Base-by-base conservation (phyloP, 1,140 invertebrate genomes). In the Physella acuta region DNA sequence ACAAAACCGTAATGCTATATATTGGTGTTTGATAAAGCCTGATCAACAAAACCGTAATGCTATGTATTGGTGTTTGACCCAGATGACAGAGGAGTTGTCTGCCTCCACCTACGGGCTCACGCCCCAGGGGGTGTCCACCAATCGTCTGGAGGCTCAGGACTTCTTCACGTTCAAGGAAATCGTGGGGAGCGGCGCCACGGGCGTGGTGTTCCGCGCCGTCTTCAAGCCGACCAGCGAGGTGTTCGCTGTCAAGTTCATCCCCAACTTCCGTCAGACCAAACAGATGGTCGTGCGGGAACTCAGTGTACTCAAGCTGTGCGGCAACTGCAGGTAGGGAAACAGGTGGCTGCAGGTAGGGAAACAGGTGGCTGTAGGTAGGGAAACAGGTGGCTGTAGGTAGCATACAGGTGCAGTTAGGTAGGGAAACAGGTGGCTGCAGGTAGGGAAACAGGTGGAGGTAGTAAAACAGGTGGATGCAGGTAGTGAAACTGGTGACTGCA, bases 151-250 rank as follows among this genome's bases (percentile, higher is more conserved):
- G 24, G 64, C 64, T 17, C 51, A 66, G 37, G 64, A 66, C 28
- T 66, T 66, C 26, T 66, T 66, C 26, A 30, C 34, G 31, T 66
- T 66, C 34, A 55, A 56, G 34, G 64, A 66, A 28, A 66, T 66
- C 28, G 20, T 66, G 17, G 64, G 52, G 2, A 52, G 39, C 14
- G 63, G 63, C 24, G 49, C 30, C 8, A 33, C 51, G 8, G 63
- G 24, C 30, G 63, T 66, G 3, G 63, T 55, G 28, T 66, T 66
- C 34, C 63, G 63, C 4, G 63, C 63, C 3, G 30, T 53, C 31
- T 66, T 66, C 31, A 66, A 66, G 26, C 63, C 63, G 3, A 55
- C 26, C 3, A 34, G 52, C 8, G 26, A 53, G 20, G 31, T 26
- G 2, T 51, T 49, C 24, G 63, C 63, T 8, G 52, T 66, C 8